A percentile compares a stretch with the other conserved stretches of the same genome.
Evolutionary conservation across 1,140 invertebrate genomes (phyloP).

Genomic region (Drosophila sulfurigaster): DNA sequence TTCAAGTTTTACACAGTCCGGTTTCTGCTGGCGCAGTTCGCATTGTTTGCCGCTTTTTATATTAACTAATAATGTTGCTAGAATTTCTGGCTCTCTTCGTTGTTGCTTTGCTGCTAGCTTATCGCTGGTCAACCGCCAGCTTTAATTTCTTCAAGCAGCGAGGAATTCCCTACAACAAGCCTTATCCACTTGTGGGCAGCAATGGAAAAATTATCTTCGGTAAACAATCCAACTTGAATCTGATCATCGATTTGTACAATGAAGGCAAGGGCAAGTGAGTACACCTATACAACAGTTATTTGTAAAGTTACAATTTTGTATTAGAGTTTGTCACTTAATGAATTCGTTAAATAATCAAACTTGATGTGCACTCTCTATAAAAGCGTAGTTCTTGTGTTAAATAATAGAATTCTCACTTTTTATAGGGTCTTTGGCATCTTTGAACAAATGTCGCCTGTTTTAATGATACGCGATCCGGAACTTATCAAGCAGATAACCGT

Average conservation of each 20-base stretch:
- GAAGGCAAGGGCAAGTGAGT: conserved; percentile 64
- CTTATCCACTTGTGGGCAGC: conserved; percentile 66
- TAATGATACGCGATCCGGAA: conserved; percentile 87
- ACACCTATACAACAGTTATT: conserved; percentile 12
- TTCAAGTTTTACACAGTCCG: too few species aligned
- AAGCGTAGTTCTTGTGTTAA: too few species aligned
- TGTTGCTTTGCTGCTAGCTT: conserved; percentile 52
- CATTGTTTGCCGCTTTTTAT: too few species aligned
- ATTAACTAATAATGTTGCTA: conserved; percentile 50
- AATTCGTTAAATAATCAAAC: too few species aligned
- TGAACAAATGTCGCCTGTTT: conserved; percentile 85
- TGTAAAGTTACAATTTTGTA: neutral
- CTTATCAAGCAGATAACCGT: conserved; percentile 85
- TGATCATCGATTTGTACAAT: conserved; percentile 66
- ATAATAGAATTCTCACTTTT: neutral
- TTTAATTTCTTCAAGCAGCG: conserved; percentile 73
- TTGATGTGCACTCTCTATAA: neutral
- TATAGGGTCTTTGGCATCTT: conserved; percentile 86
- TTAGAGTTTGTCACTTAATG: too few species aligned
- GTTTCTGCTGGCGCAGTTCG: too few species aligned
- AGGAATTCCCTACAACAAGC: conserved; percentile 60
- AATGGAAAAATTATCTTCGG: conserved; percentile 48
- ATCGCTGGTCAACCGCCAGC: conserved; percentile 69
- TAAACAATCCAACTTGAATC: conserved; percentile 62
- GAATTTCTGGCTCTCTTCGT: conserved; percentile 54